Percentiles rank a stretch among this genome's conserved stretches.
Evolutionary conservation across 2,113 vertebrate genomes (phyloP).

Genomic region (Pipa parva): DNA sequence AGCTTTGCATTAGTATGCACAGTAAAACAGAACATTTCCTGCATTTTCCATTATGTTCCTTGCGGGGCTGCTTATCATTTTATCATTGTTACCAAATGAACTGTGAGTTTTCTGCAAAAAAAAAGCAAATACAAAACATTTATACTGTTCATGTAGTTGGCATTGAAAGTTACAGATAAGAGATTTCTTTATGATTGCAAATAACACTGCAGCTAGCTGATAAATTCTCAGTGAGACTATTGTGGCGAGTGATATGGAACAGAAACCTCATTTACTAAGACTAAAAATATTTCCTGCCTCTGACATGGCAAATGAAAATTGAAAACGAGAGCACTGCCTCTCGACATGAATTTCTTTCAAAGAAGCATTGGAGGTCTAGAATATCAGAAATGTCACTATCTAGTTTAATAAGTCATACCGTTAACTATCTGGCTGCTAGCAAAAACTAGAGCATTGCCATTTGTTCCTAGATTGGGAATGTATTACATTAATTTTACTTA

Average conservation of each 20-base stretch:
- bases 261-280: constrained; percentile 32
- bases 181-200: constrained; percentile 40
- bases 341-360: constrained; percentile 5
- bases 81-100: constrained; percentile 25
- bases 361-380: neutral
- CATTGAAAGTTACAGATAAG: constrained; percentile 33
- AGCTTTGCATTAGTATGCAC: constrained; percentile 12
- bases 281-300: constrained; percentile 5
- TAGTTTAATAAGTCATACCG: neutral
- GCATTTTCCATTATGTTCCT: constrained; percentile 7
- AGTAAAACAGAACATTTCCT: neutral
- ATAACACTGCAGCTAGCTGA: constrained; percentile 41
- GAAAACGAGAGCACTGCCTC: constrained; percentile 9
- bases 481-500: no score
- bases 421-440: neutral
- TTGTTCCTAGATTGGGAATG: no score
- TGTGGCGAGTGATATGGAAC: constrained; percentile 26
- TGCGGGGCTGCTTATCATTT: constrained; percentile 13
- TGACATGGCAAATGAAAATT: constrained; percentile 23
- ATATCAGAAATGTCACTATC: neutral
- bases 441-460: no score
- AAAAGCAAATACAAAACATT: constrained; percentile 36
- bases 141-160: constrained; percentile 32
- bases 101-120: constrained; percentile 20
- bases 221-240: constrained; percentile 38